Evolutionary conservation across 2,888 invertebrate species (phyloP), one percentile per base, ranked within the genome.

Genomic region (Chaitophorus viminalis): DNA sequence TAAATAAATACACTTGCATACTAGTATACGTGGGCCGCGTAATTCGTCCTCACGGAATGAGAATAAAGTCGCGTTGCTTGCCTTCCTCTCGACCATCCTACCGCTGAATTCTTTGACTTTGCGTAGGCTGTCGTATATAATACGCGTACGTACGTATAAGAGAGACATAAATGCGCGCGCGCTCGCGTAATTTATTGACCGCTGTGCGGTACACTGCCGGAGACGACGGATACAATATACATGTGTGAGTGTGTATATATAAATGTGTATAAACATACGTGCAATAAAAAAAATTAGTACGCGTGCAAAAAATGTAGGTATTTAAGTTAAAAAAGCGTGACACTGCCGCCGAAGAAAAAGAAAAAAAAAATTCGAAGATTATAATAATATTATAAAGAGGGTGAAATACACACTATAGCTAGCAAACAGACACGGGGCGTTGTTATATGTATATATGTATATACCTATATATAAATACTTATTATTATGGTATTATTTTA

Each of bases 401-500:
- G 11, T 29, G 11, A 68, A 29, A 60, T 60, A 60, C 25, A 25
- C 18, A 9, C 60, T 39, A 8, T 39, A 39, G 39, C 39, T 5
- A 39, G 21, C 25, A 25, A 25, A 60, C n/a, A n/a, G n/a, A n/a
- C n/a, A n/a, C 25, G 60, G 6, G 21, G 21, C 25, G 60, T 14
- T 14, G 46, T 46, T 60, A 25, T 60, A 60, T 60, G 25, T 60
- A 60, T 60, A 60, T n/a, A n/a, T n/a, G n/a, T n/a, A n/a, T n/a
- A n/a, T n/a, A n/a, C n/a, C n/a, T n/a, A n/a, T n/a, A n/a, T n/a
- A n/a, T n/a, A n/a, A n/a, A n/a, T n/a, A n/a, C 1, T 68, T 29
- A 68, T 68, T 68, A 29, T 68, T n/a, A 39, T 29, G 29, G 33
- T 68, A 79, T 79, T 79, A 79, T 79, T 68, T 79, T n/a, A 65